Percentiles rank a stretch among this genome's conserved stretches.
Evolutionary conservation across 2,888 invertebrate genomes (phyloP).

Genomic region (Pseudeuparius sepicola): DNA sequence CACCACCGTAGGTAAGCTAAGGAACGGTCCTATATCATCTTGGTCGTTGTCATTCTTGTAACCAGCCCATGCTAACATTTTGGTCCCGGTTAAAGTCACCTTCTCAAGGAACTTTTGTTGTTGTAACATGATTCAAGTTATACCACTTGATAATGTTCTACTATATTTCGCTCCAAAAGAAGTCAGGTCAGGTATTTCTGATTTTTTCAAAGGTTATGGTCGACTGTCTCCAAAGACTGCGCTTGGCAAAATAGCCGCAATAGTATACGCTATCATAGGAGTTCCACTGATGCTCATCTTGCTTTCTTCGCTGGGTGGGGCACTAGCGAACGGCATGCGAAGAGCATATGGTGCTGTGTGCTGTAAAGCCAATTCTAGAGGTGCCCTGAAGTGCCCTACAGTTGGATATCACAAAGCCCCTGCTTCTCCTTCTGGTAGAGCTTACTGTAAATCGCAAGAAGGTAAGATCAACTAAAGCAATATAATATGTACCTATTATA

Average conservation of each 20-base stretch:
- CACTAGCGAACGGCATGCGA: slow-evolving; percentile 67
- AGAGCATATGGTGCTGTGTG: slow-evolving; percentile 51
- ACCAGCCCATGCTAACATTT: no score
- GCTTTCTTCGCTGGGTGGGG: slow-evolving; percentile 72
- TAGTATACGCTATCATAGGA: slow-evolving; percentile 78
- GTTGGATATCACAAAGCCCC: slow-evolving; percentile 47
- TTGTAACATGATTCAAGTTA: no score
- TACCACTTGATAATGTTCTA: no score
- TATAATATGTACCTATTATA: no score
- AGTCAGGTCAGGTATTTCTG: no score
- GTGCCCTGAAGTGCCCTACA: slow-evolving; percentile 24
- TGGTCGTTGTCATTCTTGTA: no score
- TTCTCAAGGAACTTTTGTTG: no score
- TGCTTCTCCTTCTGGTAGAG: slow-evolving; percentile 42
- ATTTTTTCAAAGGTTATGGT: slow-evolving; percentile 67
- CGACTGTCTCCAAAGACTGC: slow-evolving; percentile 76
- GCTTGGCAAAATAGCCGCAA: slow-evolving; percentile 73
- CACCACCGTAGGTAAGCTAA: slow-evolving; percentile 83
- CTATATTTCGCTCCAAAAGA: no score
- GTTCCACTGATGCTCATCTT: slow-evolving; percentile 82
- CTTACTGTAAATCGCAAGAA: slow-evolving; percentile 34
- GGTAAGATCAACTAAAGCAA: slow-evolving; percentile 17
- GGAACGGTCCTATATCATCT: no score
- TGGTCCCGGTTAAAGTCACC: no score
- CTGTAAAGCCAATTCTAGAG: slow-evolving; percentile 30